Conservation (phyloP, 2,797 vertebrate species). For the Anabacerthia variegaticeps region DNA sequence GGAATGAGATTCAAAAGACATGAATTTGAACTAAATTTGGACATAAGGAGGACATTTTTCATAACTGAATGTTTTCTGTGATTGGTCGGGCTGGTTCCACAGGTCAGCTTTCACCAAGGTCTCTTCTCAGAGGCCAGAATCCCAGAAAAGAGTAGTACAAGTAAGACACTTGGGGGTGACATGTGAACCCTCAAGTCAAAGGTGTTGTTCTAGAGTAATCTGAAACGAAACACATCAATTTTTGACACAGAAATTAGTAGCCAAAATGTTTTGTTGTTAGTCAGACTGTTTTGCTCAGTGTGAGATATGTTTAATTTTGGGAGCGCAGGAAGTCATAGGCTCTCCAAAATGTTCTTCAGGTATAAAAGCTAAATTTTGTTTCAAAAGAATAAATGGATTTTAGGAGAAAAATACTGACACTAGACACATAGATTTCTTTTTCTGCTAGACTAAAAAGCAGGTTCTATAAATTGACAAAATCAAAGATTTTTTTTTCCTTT, state of each 20-base stretch:
- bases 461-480: background rate
- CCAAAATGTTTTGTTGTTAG: background rate
- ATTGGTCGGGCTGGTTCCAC: rapidly evolving
- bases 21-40: constrained; percentile 12
- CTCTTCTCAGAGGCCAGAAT: background rate
- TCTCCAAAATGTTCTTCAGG: background rate
- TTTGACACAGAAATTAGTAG: background rate
- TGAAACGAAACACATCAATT: background rate
- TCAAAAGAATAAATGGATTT: background rate
- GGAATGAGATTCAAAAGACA: background rate
- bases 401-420: background rate
- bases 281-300: background rate
- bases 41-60: background rate
- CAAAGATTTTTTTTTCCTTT: background rate
- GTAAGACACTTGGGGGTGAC: background rate
- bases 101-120: background rate
- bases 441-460: background rate
- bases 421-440: background rate
- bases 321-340: background rate
- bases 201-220: background rate
- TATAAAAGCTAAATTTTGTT: background rate
- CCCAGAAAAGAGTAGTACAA: background rate
- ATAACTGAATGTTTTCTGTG: background rate
- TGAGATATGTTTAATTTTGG: background rate
- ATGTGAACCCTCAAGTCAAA: background rate